phyloP scores from a whole-genome alignment of 2,888 invertebrate genomes.

The Parnassius orleans region DNA sequence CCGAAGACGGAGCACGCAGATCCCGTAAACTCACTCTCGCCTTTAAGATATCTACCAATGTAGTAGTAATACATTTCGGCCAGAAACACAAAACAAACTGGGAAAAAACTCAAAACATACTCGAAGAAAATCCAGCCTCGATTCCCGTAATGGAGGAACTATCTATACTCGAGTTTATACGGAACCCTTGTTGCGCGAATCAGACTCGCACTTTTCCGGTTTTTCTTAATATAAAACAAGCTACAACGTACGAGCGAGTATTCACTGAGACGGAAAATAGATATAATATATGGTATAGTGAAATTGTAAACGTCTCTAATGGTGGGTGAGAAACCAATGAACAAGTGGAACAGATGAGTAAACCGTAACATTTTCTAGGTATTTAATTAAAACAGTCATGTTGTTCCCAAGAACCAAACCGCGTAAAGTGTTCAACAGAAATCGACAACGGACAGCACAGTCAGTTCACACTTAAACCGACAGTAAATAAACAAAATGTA shows the following conservation, averaged over 20 bases:
- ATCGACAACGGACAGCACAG: background rate
- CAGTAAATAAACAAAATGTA: conserved; percentile 7
- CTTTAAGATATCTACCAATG: no score
- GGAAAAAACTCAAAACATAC: no score
- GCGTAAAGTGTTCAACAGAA: background rate
- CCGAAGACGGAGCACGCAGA: no score
- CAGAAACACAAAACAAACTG: no score
- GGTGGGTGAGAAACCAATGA: conserved; percentile 15
- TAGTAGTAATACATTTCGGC: no score
- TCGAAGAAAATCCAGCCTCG: no score
- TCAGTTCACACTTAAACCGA: background rate
- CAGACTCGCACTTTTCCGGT: no score
- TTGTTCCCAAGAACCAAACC: conserved; percentile 38
- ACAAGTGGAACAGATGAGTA: conserved; percentile 50
- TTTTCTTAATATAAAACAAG: no score
- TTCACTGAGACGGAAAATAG: conserved; percentile 1
- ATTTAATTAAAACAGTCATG: conserved; percentile 64
- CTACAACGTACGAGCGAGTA: background rate
- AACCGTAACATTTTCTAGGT: conserved; percentile 65
- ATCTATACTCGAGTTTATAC: no score
- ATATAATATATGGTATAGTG: background rate
- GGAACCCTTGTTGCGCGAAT: no score
- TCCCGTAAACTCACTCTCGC: no score
- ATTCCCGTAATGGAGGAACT: no score
- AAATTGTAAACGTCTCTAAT: conserved; percentile 12